phyloP scores from a whole-genome alignment of 2,113 vertebrate species.

The Bufo gargarizans region DNA sequence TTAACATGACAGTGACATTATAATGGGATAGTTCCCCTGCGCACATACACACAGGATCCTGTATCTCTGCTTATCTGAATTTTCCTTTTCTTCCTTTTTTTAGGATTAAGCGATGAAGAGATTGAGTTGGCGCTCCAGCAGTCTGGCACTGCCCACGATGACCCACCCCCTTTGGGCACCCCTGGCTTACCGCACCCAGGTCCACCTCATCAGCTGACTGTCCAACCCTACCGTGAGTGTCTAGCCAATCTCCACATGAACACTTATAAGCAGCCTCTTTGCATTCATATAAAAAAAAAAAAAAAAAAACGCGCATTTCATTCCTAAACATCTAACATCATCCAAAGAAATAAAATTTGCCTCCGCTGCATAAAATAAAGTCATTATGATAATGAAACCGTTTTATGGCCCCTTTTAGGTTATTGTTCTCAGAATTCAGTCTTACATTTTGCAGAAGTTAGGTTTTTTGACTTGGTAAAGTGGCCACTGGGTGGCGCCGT shows the following conservation, averaged over 20 bases:
- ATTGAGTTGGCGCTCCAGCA: constrained; percentile 93
- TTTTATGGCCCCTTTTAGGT: not conserved
- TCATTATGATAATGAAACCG: not conserved
- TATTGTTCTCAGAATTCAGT: not conserved
- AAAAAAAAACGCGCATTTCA: not conserved
- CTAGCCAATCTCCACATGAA: not conserved
- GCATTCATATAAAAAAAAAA: not conserved
- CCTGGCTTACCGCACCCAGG: constrained; percentile 66
- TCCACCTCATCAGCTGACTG: constrained; percentile 72
- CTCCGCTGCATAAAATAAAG: not conserved
- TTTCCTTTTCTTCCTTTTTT: constrained; percentile 64
- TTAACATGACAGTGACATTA: constrained; percentile 56
- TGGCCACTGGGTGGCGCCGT: not conserved
- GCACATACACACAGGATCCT: not conserved
- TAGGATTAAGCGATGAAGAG: constrained; percentile 94
- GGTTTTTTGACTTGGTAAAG: not conserved
- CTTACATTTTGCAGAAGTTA: not conserved
- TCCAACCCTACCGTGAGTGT: constrained; percentile 81
- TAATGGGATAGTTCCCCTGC: constrained; percentile 64
- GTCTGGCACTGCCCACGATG: constrained; percentile 81
- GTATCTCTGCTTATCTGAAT: constrained; percentile 51
- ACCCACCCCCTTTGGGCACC: constrained; percentile 72
- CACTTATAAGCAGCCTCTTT: not conserved
- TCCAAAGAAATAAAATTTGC: not conserved
- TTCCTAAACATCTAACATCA: not conserved